These are phyloP conservation scores for Dromas ardeola DNA, from an alignment of 2,113 vertebrate genomes.

Conservation along the genomic window DNA sequence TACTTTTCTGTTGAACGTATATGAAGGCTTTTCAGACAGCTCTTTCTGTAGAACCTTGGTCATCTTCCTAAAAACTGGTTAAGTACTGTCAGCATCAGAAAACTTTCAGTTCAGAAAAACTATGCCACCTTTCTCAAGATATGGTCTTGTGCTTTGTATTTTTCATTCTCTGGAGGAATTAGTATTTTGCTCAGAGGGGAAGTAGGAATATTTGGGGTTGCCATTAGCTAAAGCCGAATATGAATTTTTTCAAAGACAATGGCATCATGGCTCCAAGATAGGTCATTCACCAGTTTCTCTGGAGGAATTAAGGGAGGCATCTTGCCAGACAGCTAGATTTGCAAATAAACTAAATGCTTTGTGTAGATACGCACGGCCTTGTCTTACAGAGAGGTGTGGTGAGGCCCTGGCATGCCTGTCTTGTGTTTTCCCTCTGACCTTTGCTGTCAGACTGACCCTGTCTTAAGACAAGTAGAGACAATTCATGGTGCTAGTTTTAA, in stretches of 20 bases:
- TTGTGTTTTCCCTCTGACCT: not conserved
- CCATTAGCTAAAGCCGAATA: not conserved
- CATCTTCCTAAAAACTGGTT: not conserved
- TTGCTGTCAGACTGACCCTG: not conserved
- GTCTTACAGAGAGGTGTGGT: not conserved
- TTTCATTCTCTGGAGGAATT: not conserved
- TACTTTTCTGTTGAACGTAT: not conserved
- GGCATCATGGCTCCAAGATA: not conserved
- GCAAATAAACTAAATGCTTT: not conserved
- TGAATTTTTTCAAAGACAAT: not conserved
- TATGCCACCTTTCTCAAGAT: not conserved
- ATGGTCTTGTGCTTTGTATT: not conserved
- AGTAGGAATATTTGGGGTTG: not conserved
- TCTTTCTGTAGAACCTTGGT: not conserved
- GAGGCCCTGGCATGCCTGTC: not conserved
- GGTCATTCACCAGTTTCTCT: not conserved
- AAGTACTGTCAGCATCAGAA: not conserved
- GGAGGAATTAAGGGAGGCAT: not conserved
- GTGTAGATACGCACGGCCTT: not conserved
- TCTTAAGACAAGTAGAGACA: not conserved
- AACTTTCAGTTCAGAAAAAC: not conserved
- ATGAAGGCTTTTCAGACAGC: not conserved
- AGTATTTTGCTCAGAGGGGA: not conserved
- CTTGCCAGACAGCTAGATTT: not conserved
- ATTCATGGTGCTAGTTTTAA: not conserved